These are phyloP conservation scores for Eupithecia inturbata DNA, from an alignment of 2,888 invertebrate species.

Conservation along the genomic window DNA sequence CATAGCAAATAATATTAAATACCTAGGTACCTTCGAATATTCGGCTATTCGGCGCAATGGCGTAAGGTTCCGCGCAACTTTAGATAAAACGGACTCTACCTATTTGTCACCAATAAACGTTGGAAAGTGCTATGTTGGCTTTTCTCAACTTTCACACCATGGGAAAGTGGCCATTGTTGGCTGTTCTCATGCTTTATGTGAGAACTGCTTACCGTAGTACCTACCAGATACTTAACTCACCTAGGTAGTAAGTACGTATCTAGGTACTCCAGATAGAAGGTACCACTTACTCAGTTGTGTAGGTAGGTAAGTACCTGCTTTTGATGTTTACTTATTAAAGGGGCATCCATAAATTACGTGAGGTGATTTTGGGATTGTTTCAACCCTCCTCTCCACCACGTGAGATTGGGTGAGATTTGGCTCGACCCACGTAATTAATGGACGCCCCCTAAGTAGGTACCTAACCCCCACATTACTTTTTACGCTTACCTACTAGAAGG, in stretches of 20 bases:
- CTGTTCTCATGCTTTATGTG: slow-evolving; percentile 21
- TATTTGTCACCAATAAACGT: slow-evolving; percentile 19
- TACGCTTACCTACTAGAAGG: background rate
- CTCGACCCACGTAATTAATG: too few relatives aligned
- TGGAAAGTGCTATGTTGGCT: slow-evolving; percentile 47
- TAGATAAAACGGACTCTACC: background rate
- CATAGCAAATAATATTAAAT: background rate
- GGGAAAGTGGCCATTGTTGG: slow-evolving; percentile 36
- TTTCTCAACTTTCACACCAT: slow-evolving; percentile 53
- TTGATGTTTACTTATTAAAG: background rate
- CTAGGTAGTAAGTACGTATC: background rate
- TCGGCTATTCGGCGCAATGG: background rate
- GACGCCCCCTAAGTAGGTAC: too few relatives aligned
- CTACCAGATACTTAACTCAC: background rate
- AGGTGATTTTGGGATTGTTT: too few relatives aligned
- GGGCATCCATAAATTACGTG: too few relatives aligned
- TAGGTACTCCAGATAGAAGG: background rate
- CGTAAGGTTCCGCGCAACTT: background rate
- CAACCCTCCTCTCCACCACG: too few relatives aligned
- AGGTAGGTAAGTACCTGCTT: too few relatives aligned
- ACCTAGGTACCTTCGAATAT: background rate
- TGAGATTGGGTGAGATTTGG: too few relatives aligned
- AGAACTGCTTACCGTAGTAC: background rate
- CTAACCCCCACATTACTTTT: too few relatives aligned
- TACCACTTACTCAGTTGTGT: too few relatives aligned